phyloP scores from a whole-genome alignment of 2,113 vertebrate genomes.

The Odontophorus gujanensis region DNA sequence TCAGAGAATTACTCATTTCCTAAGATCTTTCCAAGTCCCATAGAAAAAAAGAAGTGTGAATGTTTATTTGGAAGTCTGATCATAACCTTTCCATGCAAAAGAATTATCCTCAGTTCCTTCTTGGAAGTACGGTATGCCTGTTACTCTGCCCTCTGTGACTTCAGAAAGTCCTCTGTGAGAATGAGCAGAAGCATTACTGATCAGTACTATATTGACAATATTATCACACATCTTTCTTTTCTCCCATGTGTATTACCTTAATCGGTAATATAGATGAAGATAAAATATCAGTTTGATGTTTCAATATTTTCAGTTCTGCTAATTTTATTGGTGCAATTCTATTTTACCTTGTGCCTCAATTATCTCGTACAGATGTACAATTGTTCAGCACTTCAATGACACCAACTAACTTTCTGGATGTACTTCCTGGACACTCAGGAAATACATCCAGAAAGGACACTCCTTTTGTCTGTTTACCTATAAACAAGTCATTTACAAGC shows the following conservation, averaged over 20 bases:
- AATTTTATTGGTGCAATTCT: not conserved
- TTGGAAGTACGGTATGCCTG: not conserved
- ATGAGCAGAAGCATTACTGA: not conserved
- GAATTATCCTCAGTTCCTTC: not conserved
- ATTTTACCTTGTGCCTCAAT: not conserved
- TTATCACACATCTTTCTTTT: not conserved
- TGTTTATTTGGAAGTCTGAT: not conserved
- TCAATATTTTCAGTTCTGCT: not conserved
- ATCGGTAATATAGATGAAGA: not conserved
- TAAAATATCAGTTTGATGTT: not conserved
- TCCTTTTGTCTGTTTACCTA: not conserved
- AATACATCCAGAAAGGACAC: no score
- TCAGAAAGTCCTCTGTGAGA: not conserved
- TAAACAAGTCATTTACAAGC: not conserved
- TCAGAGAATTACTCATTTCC: slow-evolving; percentile 49
- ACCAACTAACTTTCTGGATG: not conserved
- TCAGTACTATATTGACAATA: not conserved
- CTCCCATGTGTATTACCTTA: not conserved
- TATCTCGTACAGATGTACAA: not conserved
- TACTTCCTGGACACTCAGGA: not conserved
- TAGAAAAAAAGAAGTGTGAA: not conserved
- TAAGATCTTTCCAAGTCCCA: not conserved
- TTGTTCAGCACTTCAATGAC: not conserved
- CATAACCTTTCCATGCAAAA: not conserved
- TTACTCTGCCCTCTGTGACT: not conserved